Base-by-base conservation (phyloP, 2,797 vertebrate genomes). In the Pempheris klunzingeri region DNA sequence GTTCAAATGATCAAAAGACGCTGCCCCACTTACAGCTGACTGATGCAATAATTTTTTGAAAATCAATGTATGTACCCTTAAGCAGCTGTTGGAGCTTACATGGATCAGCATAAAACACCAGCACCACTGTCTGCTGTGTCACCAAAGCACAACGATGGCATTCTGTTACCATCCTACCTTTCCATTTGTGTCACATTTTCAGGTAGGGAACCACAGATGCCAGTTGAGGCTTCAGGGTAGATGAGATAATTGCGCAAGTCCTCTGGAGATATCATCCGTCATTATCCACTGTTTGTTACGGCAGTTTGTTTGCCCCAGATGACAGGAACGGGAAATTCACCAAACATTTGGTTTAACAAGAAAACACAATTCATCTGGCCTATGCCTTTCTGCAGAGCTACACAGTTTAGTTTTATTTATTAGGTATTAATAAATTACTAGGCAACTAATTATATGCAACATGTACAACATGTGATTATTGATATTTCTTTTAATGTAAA, bases 161-260 rank as follows among this genome's bases (percentile, higher is more conserved):
- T 43, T 52, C 36, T 47, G 52, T 70, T 47, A 24, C 38, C 9
- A 18, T 47, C 65, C 39, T 47, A 15, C 59, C 18, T 66, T 38
- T 59, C 13, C n/a, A 58, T 69, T 66, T 50, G 38, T 71, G 65
- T 72, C 74, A 79, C 24, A 69, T 67, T 83, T 83, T 83, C 86
- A 80, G 74, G 80, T 84, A 66, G 74, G 59, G 46, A 46, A 46
- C 73, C 67, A 66, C 87, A 87, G 83, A 83, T 85, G 83, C 77
- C 76, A 81, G 74, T 66, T 38, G 68, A 83, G 34, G 77, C 80
- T 81, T 71, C 73, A 64, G 77, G 77, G 77, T 77, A 82, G 81
- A 81, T 77, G 82, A 88, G 84, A 84, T 91, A 90, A 91, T 91
- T 89, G 88, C 44, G 30, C 71, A 77, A 63, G 75, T 82, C 65